Evolutionary conservation across 1,140 invertebrate genomes (phyloP).

Genomic region (Helicoverpa zea): DNA sequence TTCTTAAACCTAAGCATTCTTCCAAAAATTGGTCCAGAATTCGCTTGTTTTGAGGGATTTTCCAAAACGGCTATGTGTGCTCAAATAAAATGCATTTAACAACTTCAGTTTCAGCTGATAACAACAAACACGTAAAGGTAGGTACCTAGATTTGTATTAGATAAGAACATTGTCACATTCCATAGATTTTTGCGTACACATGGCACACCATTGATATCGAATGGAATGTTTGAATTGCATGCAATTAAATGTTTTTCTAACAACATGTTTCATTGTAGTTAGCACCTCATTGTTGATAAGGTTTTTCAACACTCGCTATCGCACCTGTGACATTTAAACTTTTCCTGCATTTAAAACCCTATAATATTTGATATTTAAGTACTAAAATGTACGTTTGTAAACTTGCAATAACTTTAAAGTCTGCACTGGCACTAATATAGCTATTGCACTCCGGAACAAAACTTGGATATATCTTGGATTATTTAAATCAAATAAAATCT

Average conservation of each 20-base stretch:
- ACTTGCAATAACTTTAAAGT: too few relatives aligned
- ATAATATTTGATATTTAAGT: neutral
- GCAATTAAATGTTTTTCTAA: conserved; percentile 24
- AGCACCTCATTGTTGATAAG: conserved; percentile 3
- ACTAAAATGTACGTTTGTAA: too few relatives aligned
- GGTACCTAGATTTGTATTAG: neutral
- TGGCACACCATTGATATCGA: conserved; percentile 14
- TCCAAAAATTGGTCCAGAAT: too few relatives aligned
- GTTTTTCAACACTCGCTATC: neutral
- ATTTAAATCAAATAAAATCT: too few relatives aligned
- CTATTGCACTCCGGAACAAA: too few relatives aligned
- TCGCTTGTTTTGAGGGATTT: neutral
- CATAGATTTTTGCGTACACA: conserved; percentile 25
- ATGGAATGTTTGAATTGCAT: conserved; percentile 13
- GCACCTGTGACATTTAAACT: neutral
- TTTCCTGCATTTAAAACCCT: neutral
- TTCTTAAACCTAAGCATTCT: too few relatives aligned
- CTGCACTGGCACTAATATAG: too few relatives aligned
- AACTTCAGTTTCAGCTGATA: neutral
- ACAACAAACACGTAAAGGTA: conserved; percentile 8
- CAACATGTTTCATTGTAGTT: conserved; percentile 2
- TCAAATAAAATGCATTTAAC: conserved; percentile 26
- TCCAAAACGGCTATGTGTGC: neutral
- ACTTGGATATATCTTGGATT: too few relatives aligned
- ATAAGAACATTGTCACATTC: conserved; percentile 35